Evolutionary conservation across 1,140 invertebrate species (phyloP).

Genomic region (Conus ventricosus): DNA sequence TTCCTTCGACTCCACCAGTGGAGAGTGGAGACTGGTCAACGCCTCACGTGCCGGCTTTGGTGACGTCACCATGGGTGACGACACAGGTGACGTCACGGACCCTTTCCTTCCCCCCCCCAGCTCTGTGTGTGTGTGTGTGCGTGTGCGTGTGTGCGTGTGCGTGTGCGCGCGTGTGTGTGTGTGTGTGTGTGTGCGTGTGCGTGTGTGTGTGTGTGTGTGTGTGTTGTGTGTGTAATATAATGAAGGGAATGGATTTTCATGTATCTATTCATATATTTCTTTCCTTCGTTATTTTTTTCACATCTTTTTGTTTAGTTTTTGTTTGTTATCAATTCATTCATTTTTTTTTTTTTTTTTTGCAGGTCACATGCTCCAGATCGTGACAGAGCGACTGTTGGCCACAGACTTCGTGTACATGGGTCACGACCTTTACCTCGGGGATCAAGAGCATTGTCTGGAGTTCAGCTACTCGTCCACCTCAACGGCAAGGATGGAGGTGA

Average conservation of each 20-base stretch:
- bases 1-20: constrained; percentile 40
- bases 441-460: constrained; percentile 41
- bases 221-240: background rate
- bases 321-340: background rate
- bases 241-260: background rate
- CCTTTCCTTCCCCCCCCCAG: too few species aligned
- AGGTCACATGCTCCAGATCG: constrained; percentile 49
- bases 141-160: too few species aligned
- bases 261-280: background rate
- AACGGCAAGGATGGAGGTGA: constrained; percentile 48
- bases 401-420: constrained; percentile 44
- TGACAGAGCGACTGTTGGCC: constrained; percentile 35
- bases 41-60: constrained; percentile 22
- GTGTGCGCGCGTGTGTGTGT: too few species aligned
- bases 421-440: constrained; percentile 42
- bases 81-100: constrained; percentile 32
- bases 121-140: too few species aligned
- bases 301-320: too few species aligned
- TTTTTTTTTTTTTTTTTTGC: constrained; percentile 15
- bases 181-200: too few species aligned
- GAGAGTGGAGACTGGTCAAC: constrained; percentile 53
- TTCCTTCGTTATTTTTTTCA: too few species aligned
- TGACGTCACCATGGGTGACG: constrained; percentile 37
- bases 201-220: background rate
- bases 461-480: constrained; percentile 48